Percentiles rank a stretch among this genome's conserved stretches.
phyloP scores from a whole-genome alignment of 2,797 vertebrate species.

The Octomys mimax region DNA sequence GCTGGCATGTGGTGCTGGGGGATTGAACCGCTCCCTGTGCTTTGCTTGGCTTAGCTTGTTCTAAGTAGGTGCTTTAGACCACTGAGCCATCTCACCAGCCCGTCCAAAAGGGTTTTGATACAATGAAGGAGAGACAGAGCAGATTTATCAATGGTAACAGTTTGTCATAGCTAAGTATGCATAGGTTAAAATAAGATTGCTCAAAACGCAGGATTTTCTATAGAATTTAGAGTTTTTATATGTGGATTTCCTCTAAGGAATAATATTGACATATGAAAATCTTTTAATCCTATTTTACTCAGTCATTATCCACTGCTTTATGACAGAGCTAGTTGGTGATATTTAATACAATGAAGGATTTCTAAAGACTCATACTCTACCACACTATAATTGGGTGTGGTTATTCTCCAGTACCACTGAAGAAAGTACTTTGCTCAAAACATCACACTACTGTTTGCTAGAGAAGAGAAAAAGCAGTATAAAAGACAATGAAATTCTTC shows the following conservation, averaged over 20 bases:
- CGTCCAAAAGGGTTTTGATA: neutral
- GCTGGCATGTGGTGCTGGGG: too few relatives aligned
- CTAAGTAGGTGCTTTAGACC: too few relatives aligned
- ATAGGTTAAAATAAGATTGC: neutral
- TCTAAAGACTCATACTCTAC: neutral
- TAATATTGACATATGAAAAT: neutral
- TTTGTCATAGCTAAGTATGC: neutral
- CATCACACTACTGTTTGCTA: neutral
- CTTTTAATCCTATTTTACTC: neutral
- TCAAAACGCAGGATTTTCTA: neutral
- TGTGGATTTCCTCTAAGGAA: slow-evolving; percentile 6
- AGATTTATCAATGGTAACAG: neutral
- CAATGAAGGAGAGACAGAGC: neutral
- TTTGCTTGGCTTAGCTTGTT: too few relatives aligned
- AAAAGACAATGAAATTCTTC: neutral
- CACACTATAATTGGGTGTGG: neutral
- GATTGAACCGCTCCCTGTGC: too few relatives aligned
- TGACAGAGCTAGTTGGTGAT: neutral
- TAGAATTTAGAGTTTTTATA: neutral
- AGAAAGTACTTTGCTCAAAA: neutral
- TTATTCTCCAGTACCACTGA: neutral
- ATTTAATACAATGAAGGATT: neutral
- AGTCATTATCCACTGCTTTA: neutral
- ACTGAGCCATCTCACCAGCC: too few relatives aligned
- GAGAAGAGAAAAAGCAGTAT: neutral